Evolutionary conservation across 2,888 invertebrate genomes (phyloP).

Genomic region (Acrobasis suavella): DNA sequence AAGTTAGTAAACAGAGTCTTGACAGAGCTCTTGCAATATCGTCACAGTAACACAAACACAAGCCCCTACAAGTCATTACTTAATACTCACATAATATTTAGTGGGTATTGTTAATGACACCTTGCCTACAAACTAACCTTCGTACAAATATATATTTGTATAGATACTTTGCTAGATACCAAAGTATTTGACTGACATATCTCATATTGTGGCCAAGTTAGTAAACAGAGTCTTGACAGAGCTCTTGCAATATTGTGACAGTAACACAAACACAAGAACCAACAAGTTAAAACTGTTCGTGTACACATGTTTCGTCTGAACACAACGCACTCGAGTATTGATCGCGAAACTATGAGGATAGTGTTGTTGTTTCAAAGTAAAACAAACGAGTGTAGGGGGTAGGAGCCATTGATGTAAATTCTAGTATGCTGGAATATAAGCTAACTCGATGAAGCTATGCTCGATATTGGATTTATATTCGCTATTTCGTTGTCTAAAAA

Average conservation of each 20-base stretch:
- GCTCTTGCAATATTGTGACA: conserved; percentile 15
- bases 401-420: background rate
- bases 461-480: too few relatives aligned
- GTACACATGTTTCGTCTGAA: conserved; percentile 12
- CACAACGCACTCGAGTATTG: conserved; percentile 8
- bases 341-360: conserved; percentile 4
- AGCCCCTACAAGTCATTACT: conserved; percentile 4
- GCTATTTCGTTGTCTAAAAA: too few relatives aligned
- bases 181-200: too few relatives aligned
- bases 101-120: too few relatives aligned
- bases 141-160: too few relatives aligned
- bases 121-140: too few relatives aligned
- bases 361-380: conserved; percentile 9
- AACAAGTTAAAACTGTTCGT: conserved; percentile 12
- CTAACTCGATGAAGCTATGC: too few relatives aligned
- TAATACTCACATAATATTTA: too few relatives aligned
- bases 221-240: background rate
- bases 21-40: conserved; percentile 6
- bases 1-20: background rate
- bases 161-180: too few relatives aligned
- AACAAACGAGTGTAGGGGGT: background rate
- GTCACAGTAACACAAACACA: conserved; percentile 6
- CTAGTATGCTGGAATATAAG: too few relatives aligned
- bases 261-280: background rate
- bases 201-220: background rate